Conservation (phyloP, 2,113 vertebrate genomes). For the Orientallactaga bullata region DNA sequence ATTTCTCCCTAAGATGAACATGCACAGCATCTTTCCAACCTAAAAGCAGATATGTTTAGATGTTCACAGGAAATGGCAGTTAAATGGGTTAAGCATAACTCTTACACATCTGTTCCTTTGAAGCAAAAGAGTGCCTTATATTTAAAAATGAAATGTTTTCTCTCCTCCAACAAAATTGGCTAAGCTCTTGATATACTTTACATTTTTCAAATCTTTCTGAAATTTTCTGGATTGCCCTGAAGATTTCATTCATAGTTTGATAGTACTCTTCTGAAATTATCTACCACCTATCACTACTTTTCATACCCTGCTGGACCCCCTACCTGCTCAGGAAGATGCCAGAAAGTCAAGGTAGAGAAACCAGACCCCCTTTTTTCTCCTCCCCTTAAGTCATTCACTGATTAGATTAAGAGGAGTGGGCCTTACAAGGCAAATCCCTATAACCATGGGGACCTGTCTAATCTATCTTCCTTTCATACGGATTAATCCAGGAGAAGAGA, state of each 20-base stretch:
- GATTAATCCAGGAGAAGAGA: neutral
- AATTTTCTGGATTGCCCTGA: neutral
- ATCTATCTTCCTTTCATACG: neutral
- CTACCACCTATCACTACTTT: neutral
- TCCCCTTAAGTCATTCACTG: neutral
- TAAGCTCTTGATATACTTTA: neutral
- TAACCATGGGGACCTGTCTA: neutral
- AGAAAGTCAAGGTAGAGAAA: neutral
- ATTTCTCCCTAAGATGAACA: neutral
- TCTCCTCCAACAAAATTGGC: neutral
- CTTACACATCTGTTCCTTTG: constrained; percentile 9
- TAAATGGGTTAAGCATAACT: neutral
- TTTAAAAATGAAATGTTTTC: neutral
- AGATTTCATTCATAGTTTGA: too few relatives aligned
- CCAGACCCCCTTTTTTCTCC: fast-evolving
- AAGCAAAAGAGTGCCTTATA: neutral
- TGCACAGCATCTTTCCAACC: neutral
- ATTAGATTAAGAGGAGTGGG: too few relatives aligned
- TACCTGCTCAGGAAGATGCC: too few relatives aligned
- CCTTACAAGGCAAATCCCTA: neutral
- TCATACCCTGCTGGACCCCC: too few relatives aligned
- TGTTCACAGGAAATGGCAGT: constrained; percentile 42
- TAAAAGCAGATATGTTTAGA: neutral
- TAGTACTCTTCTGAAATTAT: neutral
- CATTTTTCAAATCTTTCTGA: neutral